Evolutionary conservation across 2,113 vertebrate genomes (phyloP).

Genomic region (Formicarius rufipectus): DNA sequence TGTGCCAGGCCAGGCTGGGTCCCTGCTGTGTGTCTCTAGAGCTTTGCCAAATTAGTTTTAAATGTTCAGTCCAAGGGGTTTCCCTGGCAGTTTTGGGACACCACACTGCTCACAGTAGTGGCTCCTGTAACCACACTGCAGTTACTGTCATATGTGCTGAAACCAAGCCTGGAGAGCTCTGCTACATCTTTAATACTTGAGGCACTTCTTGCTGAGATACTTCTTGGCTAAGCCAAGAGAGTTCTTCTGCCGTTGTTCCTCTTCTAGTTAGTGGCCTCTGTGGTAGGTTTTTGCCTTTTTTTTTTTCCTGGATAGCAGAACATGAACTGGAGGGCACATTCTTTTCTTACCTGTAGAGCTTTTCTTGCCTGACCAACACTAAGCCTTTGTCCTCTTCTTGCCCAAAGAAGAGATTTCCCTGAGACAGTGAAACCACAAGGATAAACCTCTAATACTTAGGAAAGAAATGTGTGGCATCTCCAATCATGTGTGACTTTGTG

Average conservation of each 20-base stretch:
- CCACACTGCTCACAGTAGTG: neutral
- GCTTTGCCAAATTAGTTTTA: neutral
- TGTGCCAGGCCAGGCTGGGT: neutral
- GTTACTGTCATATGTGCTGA: neutral
- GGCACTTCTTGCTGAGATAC: neutral
- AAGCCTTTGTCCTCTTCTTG: neutral
- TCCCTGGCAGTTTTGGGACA: neutral
- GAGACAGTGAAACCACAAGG: neutral
- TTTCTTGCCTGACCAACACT: neutral
- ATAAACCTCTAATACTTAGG: neutral
- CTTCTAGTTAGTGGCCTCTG: neutral
- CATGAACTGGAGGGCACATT: neutral
- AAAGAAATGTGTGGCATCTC: neutral
- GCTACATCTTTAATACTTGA: neutral
- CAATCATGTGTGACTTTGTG: neutral
- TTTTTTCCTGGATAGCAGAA: neutral
- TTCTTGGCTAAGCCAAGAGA: neutral
- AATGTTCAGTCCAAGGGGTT: neutral
- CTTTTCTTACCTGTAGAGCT: neutral
- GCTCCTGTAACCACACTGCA: neutral
- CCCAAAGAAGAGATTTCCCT: neutral
- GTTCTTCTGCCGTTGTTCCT: neutral
- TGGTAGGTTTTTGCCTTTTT: neutral
- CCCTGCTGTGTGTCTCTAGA: neutral
- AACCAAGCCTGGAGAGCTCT: neutral